Base-by-base conservation (phyloP, 30 jellyfish, hydroid and myxozoan genomes). In the Sanderia malayensis region DNA sequence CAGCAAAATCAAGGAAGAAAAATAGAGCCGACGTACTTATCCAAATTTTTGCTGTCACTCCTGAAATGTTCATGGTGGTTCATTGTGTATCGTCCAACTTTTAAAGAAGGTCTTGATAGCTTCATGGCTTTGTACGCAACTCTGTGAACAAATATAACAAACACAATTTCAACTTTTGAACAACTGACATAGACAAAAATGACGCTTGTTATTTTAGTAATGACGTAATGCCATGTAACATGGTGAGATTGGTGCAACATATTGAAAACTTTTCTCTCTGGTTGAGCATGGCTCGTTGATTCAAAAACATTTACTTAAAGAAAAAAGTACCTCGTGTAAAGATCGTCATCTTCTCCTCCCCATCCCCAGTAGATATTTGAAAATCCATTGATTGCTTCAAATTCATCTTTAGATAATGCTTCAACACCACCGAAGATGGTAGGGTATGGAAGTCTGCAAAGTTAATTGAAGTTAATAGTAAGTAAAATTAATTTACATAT, bases 261-360 rank as follows among this genome's bases (percentile, higher is more conserved):
- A 24, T 55, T 10, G 19, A 19, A 4, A 18, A 24, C 68, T 55
- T n/a, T n/a, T n/a, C n/a, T n/a, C n/a, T n/a, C n/a, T n/a, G n/a
- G n/a, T n/a, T n/a, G n/a, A n/a, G n/a, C n/a, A n/a, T n/a, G n/a
- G n/a, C n/a, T n/a, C n/a, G n/a, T n/a, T n/a, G n/a, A n/a, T n/a
- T n/a, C n/a, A n/a, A n/a, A n/a, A 10, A 19, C 68, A 19, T 19
- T 4, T 6, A 55, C 26, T 6, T 19, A 55, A 19, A 18, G 8
- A 19, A 55, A 24, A 4, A 44, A 28, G 0, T 33, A 90, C 98
- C 98, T 83, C 10, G 87, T 82, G 79, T 90, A 90, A 17, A 90
- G 95, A 71, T 90, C 98, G 65, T 90, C 98, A 79, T 90, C 98
- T 73, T 90, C 98, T 31, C 96, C 98, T 9, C 98, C 98, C 98